phyloP scores from a whole-genome alignment of 2,797 vertebrate genomes.

The Scyliorhinus canicula region DNA sequence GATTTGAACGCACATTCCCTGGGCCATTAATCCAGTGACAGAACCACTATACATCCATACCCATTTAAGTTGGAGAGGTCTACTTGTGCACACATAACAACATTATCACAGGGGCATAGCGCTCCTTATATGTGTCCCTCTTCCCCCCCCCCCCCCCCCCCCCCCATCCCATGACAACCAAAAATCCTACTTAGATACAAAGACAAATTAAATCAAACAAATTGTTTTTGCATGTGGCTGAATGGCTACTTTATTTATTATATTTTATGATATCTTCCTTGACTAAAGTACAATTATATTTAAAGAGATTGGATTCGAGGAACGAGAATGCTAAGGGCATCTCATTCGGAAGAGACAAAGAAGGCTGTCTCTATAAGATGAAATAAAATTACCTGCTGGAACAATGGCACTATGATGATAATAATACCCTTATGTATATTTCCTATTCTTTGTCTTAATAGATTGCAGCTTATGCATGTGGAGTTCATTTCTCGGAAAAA shows the following conservation, averaged over 20 bases:
- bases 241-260: background rate
- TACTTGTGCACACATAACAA: background rate
- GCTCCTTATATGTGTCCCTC: background rate
- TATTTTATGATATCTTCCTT: slow-evolving; percentile 2
- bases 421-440: background rate
- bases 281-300: background rate
- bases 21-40: background rate
- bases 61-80: background rate
- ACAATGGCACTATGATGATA: background rate
- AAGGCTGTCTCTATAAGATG: background rate
- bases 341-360: background rate
- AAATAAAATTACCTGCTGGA: background rate
- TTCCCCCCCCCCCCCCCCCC: background rate
- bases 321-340: background rate
- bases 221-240: background rate
- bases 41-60: background rate
- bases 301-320: slow-evolving; percentile 16
- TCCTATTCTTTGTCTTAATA: background rate
- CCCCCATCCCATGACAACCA: background rate
- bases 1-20: background rate
- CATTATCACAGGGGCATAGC: background rate
- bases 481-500: background rate
- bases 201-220: background rate
- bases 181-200: background rate
- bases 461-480: background rate